These are phyloP conservation scores for Matsumurasca onukii DNA, from an alignment of 1,140 invertebrate genomes.

Conservation along the genomic window DNA sequence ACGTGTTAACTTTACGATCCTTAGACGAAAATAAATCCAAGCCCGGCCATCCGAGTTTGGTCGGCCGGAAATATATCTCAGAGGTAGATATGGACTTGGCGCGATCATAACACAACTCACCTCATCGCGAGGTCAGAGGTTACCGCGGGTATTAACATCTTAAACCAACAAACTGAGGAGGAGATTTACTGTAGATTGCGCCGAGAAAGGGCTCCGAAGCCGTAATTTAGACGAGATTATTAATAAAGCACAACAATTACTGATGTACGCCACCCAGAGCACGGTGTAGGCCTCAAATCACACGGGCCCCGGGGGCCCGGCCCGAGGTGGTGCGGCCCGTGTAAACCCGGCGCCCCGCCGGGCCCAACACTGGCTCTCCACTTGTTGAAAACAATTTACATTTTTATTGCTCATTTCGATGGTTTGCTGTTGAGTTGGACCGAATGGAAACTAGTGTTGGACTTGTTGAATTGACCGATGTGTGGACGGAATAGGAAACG, in stretches of 20 bases:
- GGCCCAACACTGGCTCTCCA: conserved; percentile 14
- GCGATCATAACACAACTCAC: too few relatives aligned
- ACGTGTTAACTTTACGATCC: too few relatives aligned
- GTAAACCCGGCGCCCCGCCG: conserved; percentile 4
- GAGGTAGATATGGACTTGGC: too few relatives aligned
- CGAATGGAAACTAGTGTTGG: conserved; percentile 27
- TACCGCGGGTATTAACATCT: neutral
- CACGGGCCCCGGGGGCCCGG: neutral
- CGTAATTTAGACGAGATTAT: conserved; percentile 13
- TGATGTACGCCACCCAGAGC: conserved; percentile 23
- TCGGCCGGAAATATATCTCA: too few relatives aligned
- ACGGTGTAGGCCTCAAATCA: conserved; percentile 17
- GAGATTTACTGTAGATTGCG: conserved; percentile 22
- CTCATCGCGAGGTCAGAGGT: neutral
- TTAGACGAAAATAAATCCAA: too few relatives aligned
- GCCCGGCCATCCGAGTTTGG: too few relatives aligned
- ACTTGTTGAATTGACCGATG: conserved; percentile 28
- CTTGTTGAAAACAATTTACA: conserved; percentile 34
- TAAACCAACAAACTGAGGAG: conserved; percentile 16
- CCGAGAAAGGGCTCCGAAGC: neutral
- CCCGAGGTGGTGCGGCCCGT: too few relatives aligned
- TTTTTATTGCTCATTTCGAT: conserved; percentile 33
- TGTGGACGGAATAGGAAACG: too few relatives aligned
- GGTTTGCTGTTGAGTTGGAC: conserved; percentile 10
- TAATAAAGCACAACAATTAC: conserved; percentile 32